Evolutionary conservation across 2,113 vertebrate species (phyloP).

Genomic region (Vidua macroura): DNA sequence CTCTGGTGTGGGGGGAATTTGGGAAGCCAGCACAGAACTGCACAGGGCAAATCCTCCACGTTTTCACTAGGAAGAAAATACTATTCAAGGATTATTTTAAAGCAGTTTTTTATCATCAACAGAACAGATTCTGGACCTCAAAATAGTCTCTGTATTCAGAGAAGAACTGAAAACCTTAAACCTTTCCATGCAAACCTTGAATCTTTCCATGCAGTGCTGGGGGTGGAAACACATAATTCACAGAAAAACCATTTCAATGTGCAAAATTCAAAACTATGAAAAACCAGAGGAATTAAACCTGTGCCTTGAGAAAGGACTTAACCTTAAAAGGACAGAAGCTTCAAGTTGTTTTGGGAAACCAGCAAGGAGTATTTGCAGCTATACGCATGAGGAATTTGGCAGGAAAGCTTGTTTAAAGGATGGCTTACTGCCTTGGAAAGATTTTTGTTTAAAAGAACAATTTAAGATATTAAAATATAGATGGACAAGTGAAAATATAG

Average conservation of each 20-base stretch:
- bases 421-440: not conserved
- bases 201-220: not conserved
- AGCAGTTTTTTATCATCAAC: not conserved
- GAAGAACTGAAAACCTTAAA: not conserved
- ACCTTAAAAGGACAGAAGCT: slow-evolving; percentile 49
- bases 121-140: not conserved
- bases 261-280: not conserved
- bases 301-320: not conserved
- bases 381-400: not conserved
- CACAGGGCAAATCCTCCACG: not conserved
- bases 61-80: not conserved
- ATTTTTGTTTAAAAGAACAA: not conserved
- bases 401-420: slow-evolving; percentile 18
- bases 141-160: not conserved
- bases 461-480: not conserved
- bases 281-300: not conserved
- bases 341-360: slow-evolving; percentile 14
- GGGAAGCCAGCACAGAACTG: not conserved
- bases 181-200: not conserved
- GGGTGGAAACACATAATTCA: not conserved
- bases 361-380: not conserved
- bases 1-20: not conserved
- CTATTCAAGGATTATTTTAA: not conserved
- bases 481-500: not conserved
- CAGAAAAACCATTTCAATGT: not conserved